Evolutionary conservation across 2,888 invertebrate genomes (phyloP).

Genomic region (Heliconius sara): DNA sequence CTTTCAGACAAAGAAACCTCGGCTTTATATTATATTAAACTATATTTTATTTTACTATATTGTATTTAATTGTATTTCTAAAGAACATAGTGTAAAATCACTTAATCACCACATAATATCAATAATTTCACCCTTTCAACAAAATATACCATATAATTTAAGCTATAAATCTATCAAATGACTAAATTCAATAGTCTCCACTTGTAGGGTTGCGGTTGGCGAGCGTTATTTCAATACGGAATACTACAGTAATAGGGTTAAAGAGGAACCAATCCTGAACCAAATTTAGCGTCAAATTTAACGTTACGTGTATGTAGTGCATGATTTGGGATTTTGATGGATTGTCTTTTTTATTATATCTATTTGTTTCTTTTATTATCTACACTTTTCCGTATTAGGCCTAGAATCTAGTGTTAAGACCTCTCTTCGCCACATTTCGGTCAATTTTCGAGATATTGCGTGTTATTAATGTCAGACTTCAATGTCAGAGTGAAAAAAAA

Average conservation of each 20-base stretch:
- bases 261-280: constrained; percentile 38
- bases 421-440: not conserved
- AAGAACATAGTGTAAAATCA: constrained; percentile 28
- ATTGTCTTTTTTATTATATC: not conserved
- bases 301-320: constrained; percentile 14
- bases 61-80: not conserved
- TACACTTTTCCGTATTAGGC: too few relatives aligned
- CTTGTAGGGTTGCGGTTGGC: constrained; percentile 34
- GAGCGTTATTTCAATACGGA: constrained; percentile 41
- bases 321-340: constrained; percentile 1
- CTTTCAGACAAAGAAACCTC: not conserved
- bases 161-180: constrained; percentile 28
- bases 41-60: too few relatives aligned
- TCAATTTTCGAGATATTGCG: not conserved
- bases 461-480: too few relatives aligned
- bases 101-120: not conserved
- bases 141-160: constrained; percentile 34
- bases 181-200: constrained; percentile 33
- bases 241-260: constrained; percentile 38
- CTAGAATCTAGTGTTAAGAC: not conserved
- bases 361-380: too few relatives aligned
- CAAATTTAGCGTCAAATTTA: constrained; percentile 40
- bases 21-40: too few relatives aligned
- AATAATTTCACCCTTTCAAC: constrained; percentile 11
- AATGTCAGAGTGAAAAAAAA: too few relatives aligned